A percentile compares a stretch with the other conserved stretches of the same genome.
phyloP scores from a whole-genome alignment of 1,140 invertebrate genomes.

The Druon quercuslanigerum region DNA sequence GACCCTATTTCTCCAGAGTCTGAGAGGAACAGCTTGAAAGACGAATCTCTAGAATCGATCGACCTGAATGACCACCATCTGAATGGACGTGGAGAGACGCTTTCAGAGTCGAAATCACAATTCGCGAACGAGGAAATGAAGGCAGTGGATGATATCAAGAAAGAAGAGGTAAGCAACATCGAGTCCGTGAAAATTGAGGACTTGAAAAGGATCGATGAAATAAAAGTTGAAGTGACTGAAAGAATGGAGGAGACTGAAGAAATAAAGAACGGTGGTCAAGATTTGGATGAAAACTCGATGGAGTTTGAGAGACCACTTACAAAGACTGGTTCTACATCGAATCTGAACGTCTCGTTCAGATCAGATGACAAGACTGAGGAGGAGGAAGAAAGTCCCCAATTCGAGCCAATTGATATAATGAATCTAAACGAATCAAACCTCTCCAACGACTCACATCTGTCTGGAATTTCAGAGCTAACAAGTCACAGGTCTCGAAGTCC shows the following conservation, averaged over 20 bases:
- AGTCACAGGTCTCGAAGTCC: constrained; percentile 74
- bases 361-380: constrained; percentile 77
- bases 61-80: constrained; percentile 39
- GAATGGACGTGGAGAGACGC: background rate
- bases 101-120: too few species aligned
- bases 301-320: constrained; percentile 3
- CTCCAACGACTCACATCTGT: constrained; percentile 78
- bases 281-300: constrained; percentile 33
- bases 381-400: constrained; percentile 81
- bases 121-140: background rate
- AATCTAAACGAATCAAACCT: constrained; percentile 71
- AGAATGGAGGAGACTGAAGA: constrained; percentile 70
- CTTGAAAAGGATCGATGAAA: constrained; percentile 37
- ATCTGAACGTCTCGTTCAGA: constrained; percentile 68
- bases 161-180: constrained; percentile 47
- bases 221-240: constrained; percentile 50
- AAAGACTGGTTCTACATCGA: background rate
- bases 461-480: constrained; percentile 78
- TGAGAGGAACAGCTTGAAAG: constrained; percentile 76
- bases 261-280: constrained; percentile 43
- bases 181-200: constrained; percentile 36
- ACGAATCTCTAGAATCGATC: constrained; percentile 64
- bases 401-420: constrained; percentile 79
- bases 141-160: constrained; percentile 46
- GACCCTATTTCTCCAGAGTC: constrained; percentile 88